A percentile compares a stretch with the other conserved stretches of the same genome.
These are phyloP conservation scores for Campylomormyrus tamandua DNA, from an alignment of 2,113 vertebrate species.

Conservation along the genomic window DNA sequence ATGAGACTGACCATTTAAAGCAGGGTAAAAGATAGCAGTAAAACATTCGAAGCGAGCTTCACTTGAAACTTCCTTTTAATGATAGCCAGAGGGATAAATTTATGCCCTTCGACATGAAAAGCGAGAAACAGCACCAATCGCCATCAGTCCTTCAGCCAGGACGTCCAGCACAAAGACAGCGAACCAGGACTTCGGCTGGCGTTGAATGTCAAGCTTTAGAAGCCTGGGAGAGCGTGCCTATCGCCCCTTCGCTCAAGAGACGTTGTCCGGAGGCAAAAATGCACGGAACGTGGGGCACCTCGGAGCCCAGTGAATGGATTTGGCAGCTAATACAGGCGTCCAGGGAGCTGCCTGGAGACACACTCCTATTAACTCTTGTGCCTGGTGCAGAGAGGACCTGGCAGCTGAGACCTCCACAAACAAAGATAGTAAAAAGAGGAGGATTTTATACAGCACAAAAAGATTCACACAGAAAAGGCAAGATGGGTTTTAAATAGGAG, in stretches of 20 bases:
- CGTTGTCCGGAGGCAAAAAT: constrained; percentile 12
- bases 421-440: constrained; percentile 1
- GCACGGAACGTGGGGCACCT: constrained; percentile 11
- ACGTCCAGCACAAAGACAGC: neutral
- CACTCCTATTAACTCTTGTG: neutral
- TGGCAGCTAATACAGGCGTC: constrained; percentile 3
- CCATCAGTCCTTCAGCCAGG: neutral
- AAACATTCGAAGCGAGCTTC: neutral
- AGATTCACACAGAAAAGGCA: neutral
- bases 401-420: neutral
- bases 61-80: neutral
- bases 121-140: neutral
- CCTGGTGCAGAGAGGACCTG: neutral
- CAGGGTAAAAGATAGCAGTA: neutral
- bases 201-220: constrained; percentile 2
- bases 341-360: neutral
- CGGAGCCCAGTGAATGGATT: constrained; percentile 2
- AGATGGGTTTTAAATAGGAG: neutral
- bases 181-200: neutral
- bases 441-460: neutral
- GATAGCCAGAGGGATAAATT: neutral
- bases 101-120: neutral
- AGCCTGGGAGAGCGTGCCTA: neutral
- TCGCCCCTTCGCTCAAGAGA: constrained; percentile 3
- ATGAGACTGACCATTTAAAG: neutral